Base-by-base conservation (phyloP, 23 tunicate genomes). In the Ciona savignyi region DNA sequence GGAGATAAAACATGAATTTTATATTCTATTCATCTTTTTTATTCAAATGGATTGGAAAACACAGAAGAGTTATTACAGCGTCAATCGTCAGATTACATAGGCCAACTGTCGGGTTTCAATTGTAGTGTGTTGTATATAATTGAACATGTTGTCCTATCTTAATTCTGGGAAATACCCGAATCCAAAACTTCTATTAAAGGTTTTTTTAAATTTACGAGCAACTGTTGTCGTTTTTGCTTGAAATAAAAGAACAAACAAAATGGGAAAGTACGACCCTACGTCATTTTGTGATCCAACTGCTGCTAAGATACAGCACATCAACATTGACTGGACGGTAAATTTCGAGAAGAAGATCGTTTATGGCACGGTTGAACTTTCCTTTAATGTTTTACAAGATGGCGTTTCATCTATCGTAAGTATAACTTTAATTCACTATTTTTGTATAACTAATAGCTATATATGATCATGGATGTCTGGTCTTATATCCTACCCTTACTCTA, bases 251-350 rank as follows among this genome's bases (percentile, higher is more conserved):
- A 4, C n/a, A n/a, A n/a, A 9, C 26, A 63, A 63, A 63, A 84
- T 84, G 89, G 78, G 76, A 26, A 62, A 49, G 25, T 73, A 67
- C 51, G 98, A 92, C 66, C 98, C 98, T 62, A 84, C 90, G 0
- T 92, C 98, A 1, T 92, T 60, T 62, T 63, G 82, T 33, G 76
- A 85, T 35, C 69, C 83, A 11, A 42, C 48, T 70, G 76, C 63
- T 0, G 83, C 62, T 1, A 76, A 75, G 34, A 80, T 56, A 3
- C 49, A 49, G 27, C 34, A 81, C 21, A 71, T 94, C 30, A 27
- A 74, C 60, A 81, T 94, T 29, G 80, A 94, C 27, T 94, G 99
- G 99, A 79, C 70, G 21, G 79, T 94, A 2, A 79, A 94, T 75
- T 94, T 87, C 70, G 63, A 51, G 22, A 71, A 35, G 22, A 86